Conservation (phyloP, 2,888 invertebrate genomes). For the Drosophila prostipennis region DNA sequence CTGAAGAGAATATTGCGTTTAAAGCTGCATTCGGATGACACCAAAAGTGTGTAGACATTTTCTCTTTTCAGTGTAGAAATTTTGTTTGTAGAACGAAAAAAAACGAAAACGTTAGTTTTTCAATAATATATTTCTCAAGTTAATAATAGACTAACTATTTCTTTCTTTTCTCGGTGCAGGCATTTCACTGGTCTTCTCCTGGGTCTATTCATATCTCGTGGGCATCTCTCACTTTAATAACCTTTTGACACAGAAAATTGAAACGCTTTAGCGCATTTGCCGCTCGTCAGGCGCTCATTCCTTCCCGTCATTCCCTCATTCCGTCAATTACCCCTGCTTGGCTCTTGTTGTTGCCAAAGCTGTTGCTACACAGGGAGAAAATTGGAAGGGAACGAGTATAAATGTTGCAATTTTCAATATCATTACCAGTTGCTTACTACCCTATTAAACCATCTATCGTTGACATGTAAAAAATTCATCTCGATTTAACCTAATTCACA, state of each 20-base stretch:
- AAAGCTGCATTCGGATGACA: too few species aligned
- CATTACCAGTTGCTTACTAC: too few species aligned
- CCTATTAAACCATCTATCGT: too few species aligned
- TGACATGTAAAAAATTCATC: too few species aligned
- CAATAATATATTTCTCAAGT: too few species aligned
- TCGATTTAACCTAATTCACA: too few species aligned
- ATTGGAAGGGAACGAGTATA: too few species aligned
- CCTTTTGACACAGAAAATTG: conserved; percentile 73
- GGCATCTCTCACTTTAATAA: conserved; percentile 69
- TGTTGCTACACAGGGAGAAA: conserved; percentile 18
- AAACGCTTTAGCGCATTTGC: conserved; percentile 71
- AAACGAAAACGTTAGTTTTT: too few species aligned
- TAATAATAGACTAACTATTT: neutral
- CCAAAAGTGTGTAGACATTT: too few species aligned
- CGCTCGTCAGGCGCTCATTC: conserved; percentile 26
- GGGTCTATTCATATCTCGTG: conserved; percentile 42
- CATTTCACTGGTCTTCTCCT: conserved; percentile 7
- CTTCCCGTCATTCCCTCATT: conserved; percentile 18
- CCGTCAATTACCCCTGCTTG: conserved; percentile 22
- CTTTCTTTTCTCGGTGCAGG: neutral
- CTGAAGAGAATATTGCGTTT: neutral
- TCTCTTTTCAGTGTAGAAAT: too few species aligned
- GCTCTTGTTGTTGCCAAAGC: conserved; percentile 15
- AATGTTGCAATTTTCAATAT: too few species aligned
- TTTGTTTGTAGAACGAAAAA: too few species aligned